Evolutionary conservation across 2,113 vertebrate genomes (phyloP).

Genomic region (Epinephelus cyanopodus): DNA sequence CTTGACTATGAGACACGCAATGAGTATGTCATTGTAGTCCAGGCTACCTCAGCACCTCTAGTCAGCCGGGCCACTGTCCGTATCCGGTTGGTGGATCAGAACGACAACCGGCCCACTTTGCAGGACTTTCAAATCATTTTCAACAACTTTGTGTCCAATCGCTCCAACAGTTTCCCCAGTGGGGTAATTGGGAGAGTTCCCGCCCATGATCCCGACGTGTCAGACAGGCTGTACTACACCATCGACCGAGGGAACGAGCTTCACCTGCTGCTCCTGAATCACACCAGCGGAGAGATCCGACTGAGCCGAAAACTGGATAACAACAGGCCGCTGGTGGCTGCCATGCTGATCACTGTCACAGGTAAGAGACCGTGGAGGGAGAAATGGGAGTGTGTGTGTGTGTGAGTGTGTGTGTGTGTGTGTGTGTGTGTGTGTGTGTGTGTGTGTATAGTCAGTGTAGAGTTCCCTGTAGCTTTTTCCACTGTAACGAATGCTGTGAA

Average conservation of each 20-base stretch:
- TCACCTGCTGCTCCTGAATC: slow-evolving; percentile 95
- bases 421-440: background rate
- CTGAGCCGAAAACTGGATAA: slow-evolving; percentile 98
- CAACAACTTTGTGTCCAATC: slow-evolving; percentile 98
- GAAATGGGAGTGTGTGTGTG: slow-evolving; percentile 7
- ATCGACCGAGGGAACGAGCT: slow-evolving; percentile 97
- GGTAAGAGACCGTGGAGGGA: slow-evolving; percentile 86
- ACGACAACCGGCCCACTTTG: slow-evolving; percentile 94
- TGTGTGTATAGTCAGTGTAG: slow-evolving; percentile 12
- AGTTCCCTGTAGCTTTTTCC: slow-evolving; percentile 41
- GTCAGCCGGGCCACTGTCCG: slow-evolving; percentile 96
- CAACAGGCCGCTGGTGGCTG: slow-evolving; percentile 96
- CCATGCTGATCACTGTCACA: slow-evolving; percentile 97
- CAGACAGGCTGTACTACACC: slow-evolving; percentile 94
- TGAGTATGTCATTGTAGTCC: slow-evolving; percentile 96
- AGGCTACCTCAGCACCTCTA: slow-evolving; percentile 96
- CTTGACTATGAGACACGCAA: slow-evolving; percentile 94
- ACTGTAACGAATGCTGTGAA: slow-evolving; percentile 57
- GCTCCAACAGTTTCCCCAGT: slow-evolving; percentile 95
- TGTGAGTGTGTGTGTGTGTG: background rate
- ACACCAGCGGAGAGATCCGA: slow-evolving; percentile 94
- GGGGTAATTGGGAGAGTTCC: slow-evolving; percentile 96
- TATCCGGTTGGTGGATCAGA: slow-evolving; percentile 94
- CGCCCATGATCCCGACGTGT: slow-evolving; percentile 95
- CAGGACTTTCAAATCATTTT: slow-evolving; percentile 98